Conservation (phyloP, 2,888 invertebrate species). For the Cordilura impudica region DNA sequence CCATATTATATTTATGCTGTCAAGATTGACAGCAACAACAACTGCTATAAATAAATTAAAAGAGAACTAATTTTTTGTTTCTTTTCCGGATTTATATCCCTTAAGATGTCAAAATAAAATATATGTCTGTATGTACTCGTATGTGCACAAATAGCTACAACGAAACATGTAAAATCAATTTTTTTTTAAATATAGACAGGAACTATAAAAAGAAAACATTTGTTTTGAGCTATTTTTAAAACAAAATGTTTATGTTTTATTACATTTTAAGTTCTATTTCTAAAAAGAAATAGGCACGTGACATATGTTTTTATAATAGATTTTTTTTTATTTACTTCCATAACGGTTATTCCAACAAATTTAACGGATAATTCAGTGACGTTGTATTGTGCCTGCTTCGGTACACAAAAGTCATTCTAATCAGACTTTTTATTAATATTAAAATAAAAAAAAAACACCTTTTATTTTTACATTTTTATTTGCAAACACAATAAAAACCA, state of each 20-base stretch:
- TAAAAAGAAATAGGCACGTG: not conserved
- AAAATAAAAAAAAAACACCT: too few relatives aligned
- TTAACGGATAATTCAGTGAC: too few relatives aligned
- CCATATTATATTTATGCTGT: not conserved
- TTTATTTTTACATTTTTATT: too few relatives aligned
- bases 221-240: not conserved
- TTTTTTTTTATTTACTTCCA: too few relatives aligned
- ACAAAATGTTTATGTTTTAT: not conserved
- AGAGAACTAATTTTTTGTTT: not conserved
- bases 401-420: too few relatives aligned
- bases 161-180: not conserved
- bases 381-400: too few relatives aligned
- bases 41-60: not conserved
- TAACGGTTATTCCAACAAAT: too few relatives aligned
- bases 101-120: too few relatives aligned
- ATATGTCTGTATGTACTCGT: not conserved
- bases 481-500: not conserved
- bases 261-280: not conserved
- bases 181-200: too few relatives aligned
- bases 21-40: not conserved
- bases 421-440: too few relatives aligned
- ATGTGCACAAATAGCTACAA: not conserved
- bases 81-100: not conserved
- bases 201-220: not conserved
- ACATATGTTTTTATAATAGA: not conserved